These are phyloP conservation scores for Sebastes oblongus DNA, from an alignment of 2,797 vertebrate species.

Conservation along the genomic window DNA sequence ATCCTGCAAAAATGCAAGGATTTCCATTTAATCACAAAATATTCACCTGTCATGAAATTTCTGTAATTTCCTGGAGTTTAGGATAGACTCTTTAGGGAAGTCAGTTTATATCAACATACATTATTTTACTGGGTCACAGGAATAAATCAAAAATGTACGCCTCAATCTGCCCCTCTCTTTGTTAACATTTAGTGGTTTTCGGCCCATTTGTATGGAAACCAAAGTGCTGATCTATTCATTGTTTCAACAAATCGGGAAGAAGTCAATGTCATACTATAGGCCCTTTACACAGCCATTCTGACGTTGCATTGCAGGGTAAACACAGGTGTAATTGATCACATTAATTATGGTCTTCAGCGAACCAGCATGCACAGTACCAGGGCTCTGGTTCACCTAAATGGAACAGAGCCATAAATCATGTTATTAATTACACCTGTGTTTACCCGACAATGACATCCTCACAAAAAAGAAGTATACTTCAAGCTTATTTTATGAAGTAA, in stretches of 20 bases:
- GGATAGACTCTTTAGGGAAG: background rate
- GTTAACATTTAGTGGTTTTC: background rate
- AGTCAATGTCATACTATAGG: background rate
- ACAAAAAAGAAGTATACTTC: too few species aligned
- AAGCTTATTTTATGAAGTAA: too few species aligned
- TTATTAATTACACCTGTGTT: too few species aligned
- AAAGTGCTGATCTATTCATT: background rate
- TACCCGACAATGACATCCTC: too few species aligned
- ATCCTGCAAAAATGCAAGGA: background rate
- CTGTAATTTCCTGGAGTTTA: background rate
- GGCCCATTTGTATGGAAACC: background rate
- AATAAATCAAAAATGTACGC: background rate
- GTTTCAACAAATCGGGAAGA: background rate
- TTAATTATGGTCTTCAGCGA: too few species aligned
- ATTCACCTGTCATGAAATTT: background rate
- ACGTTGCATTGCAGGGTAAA: too few species aligned
- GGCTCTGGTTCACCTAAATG: fast-evolving
- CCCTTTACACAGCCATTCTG: too few species aligned
- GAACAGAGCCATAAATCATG: too few species aligned
- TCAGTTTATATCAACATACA: background rate
- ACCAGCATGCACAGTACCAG: too few species aligned
- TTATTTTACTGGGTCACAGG: background rate
- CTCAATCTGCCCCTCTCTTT: background rate
- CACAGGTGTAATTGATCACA: too few species aligned
- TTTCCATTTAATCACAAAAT: too few species aligned